phyloP scores from a whole-genome alignment of 1,140 invertebrate genomes.

The Arion vulgaris region DNA sequence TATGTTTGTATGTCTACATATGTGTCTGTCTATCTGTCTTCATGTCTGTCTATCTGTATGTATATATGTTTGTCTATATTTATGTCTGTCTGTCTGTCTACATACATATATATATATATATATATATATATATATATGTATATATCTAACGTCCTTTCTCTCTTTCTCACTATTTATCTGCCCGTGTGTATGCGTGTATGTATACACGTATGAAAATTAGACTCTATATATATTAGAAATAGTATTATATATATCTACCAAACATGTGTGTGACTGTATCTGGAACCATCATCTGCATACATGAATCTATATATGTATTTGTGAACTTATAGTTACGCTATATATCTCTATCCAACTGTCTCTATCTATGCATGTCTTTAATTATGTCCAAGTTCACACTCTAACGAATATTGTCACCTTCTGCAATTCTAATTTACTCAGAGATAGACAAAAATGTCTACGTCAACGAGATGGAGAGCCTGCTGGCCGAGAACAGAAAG shows the following conservation, averaged over 20 bases:
- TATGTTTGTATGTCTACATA: no score
- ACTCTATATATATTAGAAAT: no score
- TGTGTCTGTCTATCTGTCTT: background rate
- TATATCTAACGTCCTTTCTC: background rate
- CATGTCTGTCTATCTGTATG: background rate
- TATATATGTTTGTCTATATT: background rate
- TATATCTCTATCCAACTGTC: no score
- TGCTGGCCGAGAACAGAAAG: conserved; percentile 9
- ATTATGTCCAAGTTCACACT: no score
- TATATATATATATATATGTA: background rate
- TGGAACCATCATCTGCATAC: no score
- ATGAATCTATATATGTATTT: no score
- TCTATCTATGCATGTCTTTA: no score
- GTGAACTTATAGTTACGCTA: no score
- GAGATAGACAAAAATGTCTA: conserved; percentile 32
- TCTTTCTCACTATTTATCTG: background rate
- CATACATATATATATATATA: background rate
- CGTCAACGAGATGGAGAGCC: conserved; percentile 35
- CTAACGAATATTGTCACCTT: no score
- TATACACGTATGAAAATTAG: no score
- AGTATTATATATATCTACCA: no score
- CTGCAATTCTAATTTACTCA: background rate
- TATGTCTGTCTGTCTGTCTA: background rate
- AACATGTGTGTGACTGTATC: no score
- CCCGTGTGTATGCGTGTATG: background rate